Evolutionary conservation across 2,113 vertebrate genomes (phyloP).

Genomic region (Xyrauchen texanus): DNA sequence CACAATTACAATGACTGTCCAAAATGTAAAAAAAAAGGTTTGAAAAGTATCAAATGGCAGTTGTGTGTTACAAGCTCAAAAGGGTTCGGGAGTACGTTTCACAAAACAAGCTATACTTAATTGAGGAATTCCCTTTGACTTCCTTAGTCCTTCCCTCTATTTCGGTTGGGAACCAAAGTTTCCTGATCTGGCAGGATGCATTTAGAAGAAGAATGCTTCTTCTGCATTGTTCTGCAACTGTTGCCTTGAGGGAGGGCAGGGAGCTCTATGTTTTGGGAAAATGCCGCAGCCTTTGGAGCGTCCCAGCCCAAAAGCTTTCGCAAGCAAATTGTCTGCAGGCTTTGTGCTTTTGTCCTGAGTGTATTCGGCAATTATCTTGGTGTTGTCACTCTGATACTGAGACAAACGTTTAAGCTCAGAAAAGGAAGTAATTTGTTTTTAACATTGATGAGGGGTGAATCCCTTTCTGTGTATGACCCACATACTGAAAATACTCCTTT

Average conservation of each 20-base stretch:
- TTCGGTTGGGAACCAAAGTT: constrained; percentile 37
- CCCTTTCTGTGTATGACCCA: constrained; percentile 12
- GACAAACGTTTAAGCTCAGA: constrained; percentile 52
- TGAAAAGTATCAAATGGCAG: constrained; percentile 15
- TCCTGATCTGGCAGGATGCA: constrained; percentile 45
- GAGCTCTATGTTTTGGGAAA: constrained; percentile 44
- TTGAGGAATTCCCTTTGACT: constrained; percentile 37
- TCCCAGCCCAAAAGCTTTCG: constrained; percentile 45
- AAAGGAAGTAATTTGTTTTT: constrained; percentile 53
- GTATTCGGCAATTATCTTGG: constrained; percentile 51
- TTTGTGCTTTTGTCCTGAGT: constrained; percentile 49
- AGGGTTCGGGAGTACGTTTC: not conserved
- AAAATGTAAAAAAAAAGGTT: not conserved
- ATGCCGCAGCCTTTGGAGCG: constrained; percentile 35
- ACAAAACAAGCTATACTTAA: constrained; percentile 30
- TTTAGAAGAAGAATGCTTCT: constrained; percentile 35
- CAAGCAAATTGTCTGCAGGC: constrained; percentile 50
- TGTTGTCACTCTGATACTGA: constrained; percentile 51
- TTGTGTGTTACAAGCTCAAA: not conserved
- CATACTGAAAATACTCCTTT: constrained; percentile 34
- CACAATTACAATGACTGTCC: constrained; percentile 9
- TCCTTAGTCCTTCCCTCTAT: constrained; percentile 37
- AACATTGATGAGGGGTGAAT: constrained; percentile 32
- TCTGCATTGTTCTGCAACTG: constrained; percentile 53
- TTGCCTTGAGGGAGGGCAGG: constrained; percentile 52